A percentile compares a stretch with the other conserved stretches of the same genome.
Evolutionary conservation across 53 echinoderm and acorn worm species (phyloP).

Genomic region (Stichopus horrens): DNA sequence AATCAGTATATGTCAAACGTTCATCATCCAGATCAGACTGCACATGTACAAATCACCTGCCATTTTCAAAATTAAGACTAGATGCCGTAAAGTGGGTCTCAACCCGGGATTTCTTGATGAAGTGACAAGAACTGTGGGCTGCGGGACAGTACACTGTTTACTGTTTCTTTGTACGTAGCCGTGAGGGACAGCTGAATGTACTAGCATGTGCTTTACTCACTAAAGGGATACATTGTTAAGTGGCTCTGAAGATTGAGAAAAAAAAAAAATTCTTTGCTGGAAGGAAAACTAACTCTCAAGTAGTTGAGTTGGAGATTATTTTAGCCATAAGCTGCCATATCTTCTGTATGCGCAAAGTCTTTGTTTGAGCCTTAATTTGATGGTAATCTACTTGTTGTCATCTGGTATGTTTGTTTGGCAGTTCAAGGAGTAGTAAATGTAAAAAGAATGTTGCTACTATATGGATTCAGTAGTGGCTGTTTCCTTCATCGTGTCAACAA

Average conservation of each 20-base stretch:
- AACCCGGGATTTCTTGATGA: not conserved
- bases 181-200: constrained; percentile 14
- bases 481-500: too few species aligned
- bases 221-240: constrained; percentile 12
- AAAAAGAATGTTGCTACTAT: not conserved
- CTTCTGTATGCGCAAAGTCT: not conserved
- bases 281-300: constrained; percentile 6
- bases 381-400: constrained; percentile 14
- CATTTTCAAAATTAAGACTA: not conserved
- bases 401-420: not conserved
- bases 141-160: not conserved
- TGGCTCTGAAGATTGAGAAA: constrained; percentile 1
- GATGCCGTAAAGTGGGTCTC: not conserved
- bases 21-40: too few species aligned
- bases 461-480: not conserved
- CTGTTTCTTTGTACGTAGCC: not conserved
- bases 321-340: constrained; percentile 1
- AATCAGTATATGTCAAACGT: too few species aligned
- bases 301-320: constrained; percentile 6
- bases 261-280: not conserved
- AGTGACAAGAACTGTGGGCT: not conserved
- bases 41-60: not conserved
- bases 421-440: not conserved
- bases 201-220: not conserved
- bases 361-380: constrained; percentile 1